phyloP scores from a whole-genome alignment of 1,140 invertebrate species.

The Liolophura sinensis region DNA sequence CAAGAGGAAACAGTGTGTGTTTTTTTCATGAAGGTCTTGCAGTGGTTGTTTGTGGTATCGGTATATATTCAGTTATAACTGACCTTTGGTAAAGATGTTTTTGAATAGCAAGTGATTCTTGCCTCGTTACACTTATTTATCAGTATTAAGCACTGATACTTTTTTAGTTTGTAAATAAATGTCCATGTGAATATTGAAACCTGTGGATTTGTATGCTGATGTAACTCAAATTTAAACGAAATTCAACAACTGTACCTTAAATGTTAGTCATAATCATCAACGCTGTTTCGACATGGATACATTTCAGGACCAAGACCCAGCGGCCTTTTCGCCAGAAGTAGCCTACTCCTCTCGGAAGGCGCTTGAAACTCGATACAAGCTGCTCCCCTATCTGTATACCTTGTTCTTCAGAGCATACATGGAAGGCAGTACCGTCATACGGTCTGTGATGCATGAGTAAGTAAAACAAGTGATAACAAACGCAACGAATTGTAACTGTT shows the following conservation, averaged over 20 bases:
- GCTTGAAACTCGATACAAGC: constrained; percentile 20
- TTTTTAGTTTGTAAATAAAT: too few species aligned
- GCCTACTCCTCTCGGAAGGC: constrained; percentile 9
- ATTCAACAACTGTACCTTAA: background rate
- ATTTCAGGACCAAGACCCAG: constrained; percentile 23
- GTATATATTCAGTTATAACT: background rate
- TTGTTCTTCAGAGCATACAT: constrained; percentile 18
- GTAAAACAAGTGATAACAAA: too few species aligned
- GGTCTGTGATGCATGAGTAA: constrained; percentile 24
- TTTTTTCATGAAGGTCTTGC: too few species aligned
- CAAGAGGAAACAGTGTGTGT: too few species aligned
- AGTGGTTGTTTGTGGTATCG: background rate
- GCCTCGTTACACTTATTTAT: too few species aligned
- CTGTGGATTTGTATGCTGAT: background rate
- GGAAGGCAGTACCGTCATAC: constrained; percentile 17
- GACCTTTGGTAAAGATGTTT: background rate
- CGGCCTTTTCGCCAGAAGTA: constrained; percentile 9
- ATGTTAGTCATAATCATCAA: background rate
- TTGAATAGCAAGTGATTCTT: too few species aligned
- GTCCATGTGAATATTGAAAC: background rate
- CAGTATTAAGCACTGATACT: too few species aligned
- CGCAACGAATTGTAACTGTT: too few species aligned
- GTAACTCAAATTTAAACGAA: background rate
- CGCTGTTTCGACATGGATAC: background rate
- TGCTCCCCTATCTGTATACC: constrained; percentile 30